A percentile compares a stretch with the other conserved stretches of the same genome.
Conservation (phyloP, 2,797 vertebrate genomes). For the Tamandua tetradactyla region DNA sequence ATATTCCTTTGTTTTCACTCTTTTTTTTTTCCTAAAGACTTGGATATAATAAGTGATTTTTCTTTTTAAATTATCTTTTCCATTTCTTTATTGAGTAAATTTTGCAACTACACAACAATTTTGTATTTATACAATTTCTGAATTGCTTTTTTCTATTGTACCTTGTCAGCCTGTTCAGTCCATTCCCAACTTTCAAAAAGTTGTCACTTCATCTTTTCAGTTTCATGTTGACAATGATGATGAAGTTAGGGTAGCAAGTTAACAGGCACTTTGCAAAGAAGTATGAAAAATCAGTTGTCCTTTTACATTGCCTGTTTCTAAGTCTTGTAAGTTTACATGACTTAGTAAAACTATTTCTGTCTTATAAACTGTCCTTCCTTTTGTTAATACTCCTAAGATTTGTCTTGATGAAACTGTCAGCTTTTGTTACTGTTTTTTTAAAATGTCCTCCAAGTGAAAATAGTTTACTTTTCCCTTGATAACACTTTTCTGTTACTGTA, state of each 20-base stretch:
- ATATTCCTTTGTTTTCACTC: slow-evolving; percentile 35
- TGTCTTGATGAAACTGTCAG: slow-evolving; percentile 80
- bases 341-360: slow-evolving; percentile 84
- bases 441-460: slow-evolving; percentile 66
- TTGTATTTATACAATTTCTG: background rate
- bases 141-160: background rate
- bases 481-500: slow-evolving; percentile 43
- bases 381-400: slow-evolving; percentile 82
- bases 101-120: background rate
- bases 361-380: slow-evolving; percentile 83
- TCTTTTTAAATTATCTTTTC: slow-evolving; percentile 33
- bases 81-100: background rate
- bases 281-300: slow-evolving; percentile 80
- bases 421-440: slow-evolving; percentile 67
- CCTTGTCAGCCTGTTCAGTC: background rate
- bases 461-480: slow-evolving; percentile 58
- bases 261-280: slow-evolving; percentile 73
- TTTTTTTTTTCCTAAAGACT: slow-evolving; percentile 11
- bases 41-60: slow-evolving; percentile 2
- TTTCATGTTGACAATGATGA: slow-evolving; percentile 44
- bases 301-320: slow-evolving; percentile 76
- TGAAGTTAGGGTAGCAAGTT: slow-evolving; percentile 69
- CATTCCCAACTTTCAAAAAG: background rate
- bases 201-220: background rate
- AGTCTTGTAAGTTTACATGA: slow-evolving; percentile 85